Base-by-base conservation (phyloP, 2,888 invertebrate genomes). In the Agrochola lychnidis region DNA sequence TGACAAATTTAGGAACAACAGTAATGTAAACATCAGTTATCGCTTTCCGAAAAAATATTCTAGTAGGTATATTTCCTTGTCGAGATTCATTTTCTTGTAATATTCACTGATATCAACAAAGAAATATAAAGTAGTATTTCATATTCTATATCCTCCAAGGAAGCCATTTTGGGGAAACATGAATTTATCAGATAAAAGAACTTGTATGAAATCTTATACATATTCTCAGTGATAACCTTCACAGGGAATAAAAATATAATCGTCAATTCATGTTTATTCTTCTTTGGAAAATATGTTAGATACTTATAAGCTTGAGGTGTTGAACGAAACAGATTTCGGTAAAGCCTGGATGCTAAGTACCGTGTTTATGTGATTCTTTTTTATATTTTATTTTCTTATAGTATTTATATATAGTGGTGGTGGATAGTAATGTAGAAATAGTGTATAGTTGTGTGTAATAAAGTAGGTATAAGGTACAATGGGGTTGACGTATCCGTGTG, bases 161-260 rank as follows among this genome's bases (percentile, higher is more conserved):
- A 66, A 84, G 40, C 51, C 61, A 59, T 66, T 69, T 74, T 56
- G 36, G 30, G 45, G 61, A 69, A 71, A 78, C 70, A 66, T 66
- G 45, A 71, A 78, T 77, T 69, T 73, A 70, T 86, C 63, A 70
- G 59, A 70, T 76, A 64, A 70, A 62, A 62, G 30, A 45, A 53
- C 67, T 70, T 79, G 36, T 67, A 70, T 53, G 56, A 72, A 72
- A 67, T 80, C 66, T 22, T 51, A 57, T 72, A 36, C 22, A 56
- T 77, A 77, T 64, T 64, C 67, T 53, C 40, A 36, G 61, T 25
- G 19, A 56, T 59, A 57, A 62, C 22, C 6, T 67, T 61, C 56
- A 12, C 30, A 59, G 2, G 22, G 56, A 25, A 82, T 57, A 36
- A 62, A 59, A 68, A 73, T n/a, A 53, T 56, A 78, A 73, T 73